These are phyloP conservation scores for Heliconius congener DNA, from an alignment of 1,140 invertebrate species.

Conservation along the genomic window DNA sequence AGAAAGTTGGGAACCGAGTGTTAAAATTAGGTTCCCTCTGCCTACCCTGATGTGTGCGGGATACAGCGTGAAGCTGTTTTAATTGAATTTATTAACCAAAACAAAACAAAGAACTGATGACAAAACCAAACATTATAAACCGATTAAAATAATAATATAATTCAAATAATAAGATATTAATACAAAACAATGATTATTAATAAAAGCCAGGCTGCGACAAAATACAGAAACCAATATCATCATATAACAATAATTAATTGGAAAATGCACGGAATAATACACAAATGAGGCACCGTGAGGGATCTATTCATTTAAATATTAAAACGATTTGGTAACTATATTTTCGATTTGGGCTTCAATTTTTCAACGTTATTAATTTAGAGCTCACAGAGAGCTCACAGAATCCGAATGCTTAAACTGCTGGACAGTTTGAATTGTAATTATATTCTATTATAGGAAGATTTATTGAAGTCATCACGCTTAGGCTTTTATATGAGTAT, in stretches of 20 bases:
- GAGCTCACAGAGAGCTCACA: not conserved
- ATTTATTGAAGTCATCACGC: not conserved
- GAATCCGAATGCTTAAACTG: not conserved
- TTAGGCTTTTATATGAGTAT: not conserved
- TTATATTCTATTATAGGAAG: not conserved
- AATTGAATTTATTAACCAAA: too few relatives aligned
- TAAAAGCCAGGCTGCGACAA: not conserved
- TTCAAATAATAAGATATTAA: too few relatives aligned
- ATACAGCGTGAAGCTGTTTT: too few relatives aligned
- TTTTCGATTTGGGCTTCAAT: constrained; percentile 25
- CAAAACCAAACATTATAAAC: too few relatives aligned
- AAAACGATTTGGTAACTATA: constrained; percentile 21
- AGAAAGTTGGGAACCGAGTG: too few relatives aligned
- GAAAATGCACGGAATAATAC: constrained; percentile 17
- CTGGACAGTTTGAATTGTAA: not conserved
- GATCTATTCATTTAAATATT: constrained; percentile 27
- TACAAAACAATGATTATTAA: not conserved
- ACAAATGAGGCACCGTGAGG: not conserved
- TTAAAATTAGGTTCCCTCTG: too few relatives aligned
- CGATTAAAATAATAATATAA: too few relatives aligned
- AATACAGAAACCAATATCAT: not conserved
- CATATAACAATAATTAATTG: constrained; percentile 16
- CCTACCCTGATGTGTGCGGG: too few relatives aligned
- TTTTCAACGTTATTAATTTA: constrained; percentile 9
- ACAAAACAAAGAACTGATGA: too few relatives aligned